Conservation (phyloP, 1,140 invertebrate species). For the Sinonovacula constricta region DNA sequence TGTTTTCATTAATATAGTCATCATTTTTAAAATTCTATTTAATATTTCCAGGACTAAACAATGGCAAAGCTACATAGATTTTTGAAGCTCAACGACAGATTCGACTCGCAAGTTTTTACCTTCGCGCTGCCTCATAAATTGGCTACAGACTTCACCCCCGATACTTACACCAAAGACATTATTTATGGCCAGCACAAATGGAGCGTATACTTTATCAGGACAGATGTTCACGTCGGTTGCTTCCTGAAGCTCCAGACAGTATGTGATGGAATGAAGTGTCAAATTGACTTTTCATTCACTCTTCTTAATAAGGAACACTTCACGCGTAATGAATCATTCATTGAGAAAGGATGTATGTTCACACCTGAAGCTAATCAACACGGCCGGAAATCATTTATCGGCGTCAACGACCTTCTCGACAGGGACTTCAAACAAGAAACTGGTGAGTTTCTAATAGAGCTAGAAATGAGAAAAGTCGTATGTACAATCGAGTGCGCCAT, state of each 20-base stretch:
- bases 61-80: constrained; percentile 93
- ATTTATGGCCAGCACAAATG: constrained; percentile 91
- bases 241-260: constrained; percentile 89
- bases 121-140: constrained; percentile 70
- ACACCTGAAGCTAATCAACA: constrained; percentile 87
- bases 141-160: constrained; percentile 60
- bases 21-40: no score
- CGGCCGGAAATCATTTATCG: constrained; percentile 89
- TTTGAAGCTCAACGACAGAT: constrained; percentile 89
- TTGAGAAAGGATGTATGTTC: constrained; percentile 86
- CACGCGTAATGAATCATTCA: constrained; percentile 85
- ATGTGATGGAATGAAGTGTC: constrained; percentile 83
- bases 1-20: no score
- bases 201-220: constrained; percentile 89
- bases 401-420: constrained; percentile 86
- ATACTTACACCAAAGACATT: constrained; percentile 82
- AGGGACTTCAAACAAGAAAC: constrained; percentile 90
- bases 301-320: constrained; percentile 92
- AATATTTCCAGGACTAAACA: no score
- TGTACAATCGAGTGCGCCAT: constrained; percentile 86
- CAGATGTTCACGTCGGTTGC: constrained; percentile 88
- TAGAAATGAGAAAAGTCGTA: constrained; percentile 88
- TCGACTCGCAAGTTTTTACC: constrained; percentile 86
- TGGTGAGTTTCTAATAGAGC: constrained; percentile 90
- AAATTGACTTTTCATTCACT: constrained; percentile 91